A percentile compares a stretch with the other conserved stretches of the same genome.
These are phyloP conservation scores for Neria commutata DNA, from an alignment of 2,888 invertebrate genomes.

Conservation along the genomic window DNA sequence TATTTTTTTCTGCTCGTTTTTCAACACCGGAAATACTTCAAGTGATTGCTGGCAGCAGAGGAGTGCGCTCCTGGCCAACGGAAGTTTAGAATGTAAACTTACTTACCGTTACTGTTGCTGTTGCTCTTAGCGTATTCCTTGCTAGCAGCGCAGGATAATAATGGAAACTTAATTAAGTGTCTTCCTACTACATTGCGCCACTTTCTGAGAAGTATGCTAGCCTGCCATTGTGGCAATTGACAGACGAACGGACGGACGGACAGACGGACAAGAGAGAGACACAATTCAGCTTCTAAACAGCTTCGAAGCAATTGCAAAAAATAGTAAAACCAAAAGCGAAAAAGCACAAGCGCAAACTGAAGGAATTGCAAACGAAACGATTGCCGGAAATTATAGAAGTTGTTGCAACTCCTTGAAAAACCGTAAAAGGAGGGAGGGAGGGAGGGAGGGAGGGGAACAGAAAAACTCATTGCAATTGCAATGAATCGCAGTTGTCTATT, in stretches of 20 bases:
- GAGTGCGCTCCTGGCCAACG: background rate
- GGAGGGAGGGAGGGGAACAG: background rate
- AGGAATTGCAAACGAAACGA: background rate
- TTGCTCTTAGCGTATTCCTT: too few relatives aligned
- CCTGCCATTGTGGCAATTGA: too few relatives aligned
- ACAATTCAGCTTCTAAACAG: too few relatives aligned
- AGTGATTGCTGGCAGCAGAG: background rate
- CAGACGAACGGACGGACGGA: too few relatives aligned
- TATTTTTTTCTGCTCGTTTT: too few relatives aligned
- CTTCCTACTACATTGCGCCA: background rate
- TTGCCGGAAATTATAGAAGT: background rate
- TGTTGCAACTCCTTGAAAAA: background rate
- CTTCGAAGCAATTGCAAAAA: too few relatives aligned
- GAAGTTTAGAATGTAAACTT: background rate
- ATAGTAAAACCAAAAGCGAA: too few relatives aligned
- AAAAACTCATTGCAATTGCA: background rate
- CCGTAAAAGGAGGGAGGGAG: background rate
- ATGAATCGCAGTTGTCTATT: too few relatives aligned
- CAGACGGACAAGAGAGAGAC: too few relatives aligned
- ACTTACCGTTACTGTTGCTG: background rate
- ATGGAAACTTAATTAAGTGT: slow-evolving; percentile 1
- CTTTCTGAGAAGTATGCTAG: too few relatives aligned
- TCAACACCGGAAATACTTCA: too few relatives aligned
- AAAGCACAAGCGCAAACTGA: background rate
- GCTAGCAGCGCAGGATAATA: background rate